These are phyloP conservation scores for Scelioninae gen. 1 DNA, from an alignment of 2,888 invertebrate genomes.

Conservation along the genomic window DNA sequence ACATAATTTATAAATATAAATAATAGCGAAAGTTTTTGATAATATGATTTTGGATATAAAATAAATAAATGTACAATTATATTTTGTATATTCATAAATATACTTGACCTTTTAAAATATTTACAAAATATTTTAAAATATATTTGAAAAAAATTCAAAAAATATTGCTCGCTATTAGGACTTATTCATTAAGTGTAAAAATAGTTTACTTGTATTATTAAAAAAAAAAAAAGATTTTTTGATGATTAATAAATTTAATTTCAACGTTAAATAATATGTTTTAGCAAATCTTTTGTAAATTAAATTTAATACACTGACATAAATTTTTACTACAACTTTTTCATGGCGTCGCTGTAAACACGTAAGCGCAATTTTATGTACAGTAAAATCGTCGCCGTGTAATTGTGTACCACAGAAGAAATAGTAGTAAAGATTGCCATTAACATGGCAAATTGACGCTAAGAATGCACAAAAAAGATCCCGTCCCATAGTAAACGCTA, in stretches of 20 bases:
- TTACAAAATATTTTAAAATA: too few species aligned
- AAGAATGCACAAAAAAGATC: constrained; percentile 22
- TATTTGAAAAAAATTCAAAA: too few species aligned
- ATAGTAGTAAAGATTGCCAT: constrained; percentile 33
- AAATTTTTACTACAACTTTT: constrained; percentile 15
- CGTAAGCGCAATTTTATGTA: constrained; percentile 24
- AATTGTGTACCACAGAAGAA: constrained; percentile 30
- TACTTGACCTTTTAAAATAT: too few species aligned
- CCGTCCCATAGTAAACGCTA: constrained; percentile 3
- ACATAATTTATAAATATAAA: too few species aligned
- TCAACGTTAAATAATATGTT: constrained; percentile 2
- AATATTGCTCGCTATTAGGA: too few species aligned
- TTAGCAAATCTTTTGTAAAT: background rate
- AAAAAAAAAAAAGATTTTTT: background rate
- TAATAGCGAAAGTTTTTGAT: too few species aligned
- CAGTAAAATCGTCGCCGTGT: constrained; percentile 23
- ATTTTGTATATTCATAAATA: too few species aligned
- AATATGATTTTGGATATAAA: too few species aligned
- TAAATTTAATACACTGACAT: constrained; percentile 15
- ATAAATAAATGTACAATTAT: too few species aligned
- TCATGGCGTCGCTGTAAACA: constrained; percentile 16
- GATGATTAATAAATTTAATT: background rate
- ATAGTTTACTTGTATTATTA: too few species aligned
- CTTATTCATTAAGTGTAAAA: too few species aligned
- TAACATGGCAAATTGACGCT: constrained; percentile 19